phyloP scores from a whole-genome alignment of 2,888 invertebrate species.

The Cephus sareptanus region DNA sequence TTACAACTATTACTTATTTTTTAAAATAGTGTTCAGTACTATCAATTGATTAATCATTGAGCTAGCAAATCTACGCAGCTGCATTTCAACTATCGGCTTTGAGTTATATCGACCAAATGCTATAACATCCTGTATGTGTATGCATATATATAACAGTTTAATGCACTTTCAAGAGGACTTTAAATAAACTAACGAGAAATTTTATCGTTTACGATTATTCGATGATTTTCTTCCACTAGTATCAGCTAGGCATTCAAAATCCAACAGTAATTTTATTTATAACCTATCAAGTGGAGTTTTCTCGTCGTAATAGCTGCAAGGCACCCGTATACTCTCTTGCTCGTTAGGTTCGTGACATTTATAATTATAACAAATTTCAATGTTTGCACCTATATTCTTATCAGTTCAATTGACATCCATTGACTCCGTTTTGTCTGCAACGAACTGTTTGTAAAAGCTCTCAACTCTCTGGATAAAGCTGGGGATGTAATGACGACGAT shows the following conservation, averaged over 20 bases:
- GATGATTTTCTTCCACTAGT: background rate
- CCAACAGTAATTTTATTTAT: background rate
- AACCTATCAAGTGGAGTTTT: background rate
- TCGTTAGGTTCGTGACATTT: background rate
- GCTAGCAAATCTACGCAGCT: background rate
- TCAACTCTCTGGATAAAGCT: background rate
- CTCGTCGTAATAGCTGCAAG: background rate
- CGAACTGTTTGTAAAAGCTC: background rate
- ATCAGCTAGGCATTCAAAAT: background rate
- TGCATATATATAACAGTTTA: slow-evolving; percentile 29
- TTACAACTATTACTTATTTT: background rate
- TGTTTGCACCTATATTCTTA: background rate
- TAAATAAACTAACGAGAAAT: slow-evolving; percentile 35
- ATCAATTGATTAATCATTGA: background rate
- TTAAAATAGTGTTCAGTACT: background rate
- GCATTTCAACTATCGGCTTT: background rate
- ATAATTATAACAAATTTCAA: background rate
- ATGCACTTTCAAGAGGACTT: slow-evolving; percentile 52
- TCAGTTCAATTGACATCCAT: background rate
- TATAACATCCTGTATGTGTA: background rate
- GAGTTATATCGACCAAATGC: background rate
- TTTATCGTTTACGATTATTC: background rate
- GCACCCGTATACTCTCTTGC: background rate
- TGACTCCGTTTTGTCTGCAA: background rate
- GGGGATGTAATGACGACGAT: background rate